Conservation (phyloP, 2,113 vertebrate species). For the Aythya baeri region DNA sequence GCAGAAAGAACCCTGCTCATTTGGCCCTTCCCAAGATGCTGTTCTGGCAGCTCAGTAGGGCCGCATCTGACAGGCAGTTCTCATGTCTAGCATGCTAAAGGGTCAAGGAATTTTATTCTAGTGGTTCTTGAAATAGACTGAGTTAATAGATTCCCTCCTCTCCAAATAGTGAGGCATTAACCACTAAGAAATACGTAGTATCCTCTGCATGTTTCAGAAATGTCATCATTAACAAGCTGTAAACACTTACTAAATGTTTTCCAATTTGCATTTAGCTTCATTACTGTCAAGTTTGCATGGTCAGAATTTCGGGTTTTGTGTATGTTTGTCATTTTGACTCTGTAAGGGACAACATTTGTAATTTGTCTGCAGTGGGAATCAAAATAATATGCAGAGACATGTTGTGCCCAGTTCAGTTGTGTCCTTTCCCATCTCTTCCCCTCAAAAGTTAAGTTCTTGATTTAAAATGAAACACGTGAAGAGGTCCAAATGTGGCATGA, state of each 20-base stretch:
- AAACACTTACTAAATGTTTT: neutral
- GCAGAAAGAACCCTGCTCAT: neutral
- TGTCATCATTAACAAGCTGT: neutral
- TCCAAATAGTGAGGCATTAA: neutral
- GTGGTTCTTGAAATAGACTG: neutral
- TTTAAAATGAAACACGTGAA: neutral
- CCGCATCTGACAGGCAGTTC: neutral
- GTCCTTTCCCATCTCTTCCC: neutral
- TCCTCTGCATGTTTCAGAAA: neutral
- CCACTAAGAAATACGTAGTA: neutral
- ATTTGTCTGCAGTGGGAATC: rapidly evolving
- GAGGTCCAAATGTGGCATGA: neutral
- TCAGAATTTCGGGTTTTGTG: neutral
- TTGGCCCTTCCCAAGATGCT: neutral
- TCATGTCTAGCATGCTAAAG: neutral
- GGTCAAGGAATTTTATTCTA: neutral
- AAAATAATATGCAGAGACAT: neutral
- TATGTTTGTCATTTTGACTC: neutral
- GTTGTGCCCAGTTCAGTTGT: neutral
- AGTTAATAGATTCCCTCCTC: neutral
- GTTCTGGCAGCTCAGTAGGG: neutral
- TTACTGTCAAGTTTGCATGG: neutral
- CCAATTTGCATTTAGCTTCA: neutral
- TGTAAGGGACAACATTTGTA: neutral
- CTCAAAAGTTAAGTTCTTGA: neutral